Evolutionary conservation across 2,888 invertebrate genomes (phyloP), one percentile per base, ranked within the genome.

Genomic region (Notocelia uddmanniana): DNA sequence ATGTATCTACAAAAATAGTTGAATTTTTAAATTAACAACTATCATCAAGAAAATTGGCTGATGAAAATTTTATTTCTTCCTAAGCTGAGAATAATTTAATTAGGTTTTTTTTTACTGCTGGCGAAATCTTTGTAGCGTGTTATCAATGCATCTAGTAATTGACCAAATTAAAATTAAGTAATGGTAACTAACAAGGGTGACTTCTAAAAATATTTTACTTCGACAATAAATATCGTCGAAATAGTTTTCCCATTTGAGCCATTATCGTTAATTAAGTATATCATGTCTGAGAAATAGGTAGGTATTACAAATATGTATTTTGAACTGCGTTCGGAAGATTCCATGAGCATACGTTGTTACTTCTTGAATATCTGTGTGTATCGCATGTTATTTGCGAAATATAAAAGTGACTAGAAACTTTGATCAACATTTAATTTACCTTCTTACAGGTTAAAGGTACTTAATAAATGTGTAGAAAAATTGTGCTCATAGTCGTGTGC

Each of bases 1-100:
- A 88, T 84, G 87, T 87, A 88, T 90, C 93, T 93, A 93, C 92
- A 93, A 93, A 93, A 93, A 93, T 93, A 93, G 93, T 92, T 90
- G 87, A 87, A 89, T 92, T 92, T 87, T 85, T 78, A 89, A 91
- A 90, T 80, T 79, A 89, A 68, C 62, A 83, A 85, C 83, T 83
- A 81, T 80, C 76, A 75, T 81, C 78, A 81, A 84, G 84, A 82
- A 86, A 87, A 87, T 83, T 80, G 80, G 84, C 82, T 81, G 84
- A 82, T 77, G 76, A 83, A 87, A 81, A 82, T 68, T 77, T 76
- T 74, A 74, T 78, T 77, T 68, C 48, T 75, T 77, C 78, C 80
- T 80, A 77, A 77, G 76, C 74, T 77, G 77, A 78, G 71, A 76
- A 69, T 74, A 73, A 73, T 73, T 75, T 77, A 74, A 76, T 31